phyloP scores from a whole-genome alignment of 37 sponge, comb jelly and placozoan genomes.

The Dysidea cf. avara region DNA sequence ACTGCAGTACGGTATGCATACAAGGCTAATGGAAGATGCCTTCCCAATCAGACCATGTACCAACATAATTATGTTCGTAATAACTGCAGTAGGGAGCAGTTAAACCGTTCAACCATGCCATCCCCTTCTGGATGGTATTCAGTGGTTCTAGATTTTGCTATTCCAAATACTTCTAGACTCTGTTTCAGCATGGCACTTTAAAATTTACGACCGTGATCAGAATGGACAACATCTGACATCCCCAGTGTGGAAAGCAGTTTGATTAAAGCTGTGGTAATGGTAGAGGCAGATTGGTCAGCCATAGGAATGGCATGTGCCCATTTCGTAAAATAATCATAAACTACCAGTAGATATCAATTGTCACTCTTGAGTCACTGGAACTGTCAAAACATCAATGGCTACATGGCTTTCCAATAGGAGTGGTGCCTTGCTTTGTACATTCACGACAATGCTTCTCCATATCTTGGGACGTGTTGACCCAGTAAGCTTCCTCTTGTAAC shows the following conservation, averaged over 20 bases:
- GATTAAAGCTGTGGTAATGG: background rate
- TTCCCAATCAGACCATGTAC: too few relatives aligned
- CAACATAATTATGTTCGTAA: conserved; percentile 1
- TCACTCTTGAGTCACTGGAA: background rate
- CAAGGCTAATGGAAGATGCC: too few relatives aligned
- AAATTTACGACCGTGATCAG: conserved; percentile 31
- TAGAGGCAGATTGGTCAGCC: conserved; percentile 15
- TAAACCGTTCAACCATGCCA: too few relatives aligned
- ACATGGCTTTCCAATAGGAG: conserved; percentile 10
- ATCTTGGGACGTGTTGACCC: background rate
- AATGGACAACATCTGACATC: conserved; percentile 13
- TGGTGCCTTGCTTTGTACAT: conserved; percentile 14
- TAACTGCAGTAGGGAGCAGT: background rate
- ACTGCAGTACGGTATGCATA: too few relatives aligned
- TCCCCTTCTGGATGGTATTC: conserved; percentile 23
- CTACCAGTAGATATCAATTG: conserved; percentile 1
- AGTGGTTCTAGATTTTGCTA: background rate
- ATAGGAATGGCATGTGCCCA: conserved; percentile 38
- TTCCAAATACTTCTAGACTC: conserved; percentile 11
- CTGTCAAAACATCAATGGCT: conserved; percentile 1
- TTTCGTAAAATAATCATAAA: conserved; percentile 31
- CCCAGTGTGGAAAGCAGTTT: background rate
- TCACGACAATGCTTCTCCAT: conserved; percentile 16
- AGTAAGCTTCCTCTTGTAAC: background rate
- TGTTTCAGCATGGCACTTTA: background rate